Evolutionary conservation across 2,888 invertebrate species (phyloP).

Genomic region (Hesperia comma): DNA sequence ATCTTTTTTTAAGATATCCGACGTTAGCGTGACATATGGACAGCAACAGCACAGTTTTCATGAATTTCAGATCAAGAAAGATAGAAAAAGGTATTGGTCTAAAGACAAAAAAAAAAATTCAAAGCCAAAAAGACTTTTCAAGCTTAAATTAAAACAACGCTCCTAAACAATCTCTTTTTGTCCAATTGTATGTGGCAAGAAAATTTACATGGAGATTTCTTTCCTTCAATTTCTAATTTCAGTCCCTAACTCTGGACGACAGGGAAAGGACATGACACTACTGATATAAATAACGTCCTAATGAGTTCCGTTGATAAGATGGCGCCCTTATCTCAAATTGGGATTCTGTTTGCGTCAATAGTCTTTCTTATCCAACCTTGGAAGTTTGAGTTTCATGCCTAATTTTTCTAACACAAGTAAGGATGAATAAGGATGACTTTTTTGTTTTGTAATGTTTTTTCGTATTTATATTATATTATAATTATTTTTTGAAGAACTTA

Average conservation of each 20-base stretch:
- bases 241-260: slow-evolving; percentile 6
- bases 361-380: slow-evolving; percentile 23
- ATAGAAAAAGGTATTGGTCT: no score
- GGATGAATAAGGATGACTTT: not conserved
- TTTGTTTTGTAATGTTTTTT: not conserved
- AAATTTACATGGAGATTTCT: slow-evolving; percentile 16
- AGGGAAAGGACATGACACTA: slow-evolving; percentile 11
- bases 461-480: not conserved
- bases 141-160: no score
- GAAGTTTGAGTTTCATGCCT: not conserved
- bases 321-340: slow-evolving; percentile 32
- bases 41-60: no score
- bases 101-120: no score
- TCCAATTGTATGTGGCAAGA: not conserved
- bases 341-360: slow-evolving; percentile 35
- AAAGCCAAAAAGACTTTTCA: no score
- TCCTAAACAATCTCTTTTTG: no score
- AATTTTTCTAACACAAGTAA: slow-evolving; percentile 12
- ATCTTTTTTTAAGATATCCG: no score
- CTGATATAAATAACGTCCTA: slow-evolving; percentile 33
- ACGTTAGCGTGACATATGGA: no score
- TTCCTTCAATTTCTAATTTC: slow-evolving; percentile 13
- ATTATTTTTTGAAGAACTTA: no score
- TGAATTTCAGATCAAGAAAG: no score
- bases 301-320: slow-evolving; percentile 34